Evolutionary conservation across 2,797 vertebrate species (phyloP), one percentile per base, ranked within the genome.

Genomic region (Phoeniculus purpureus): DNA sequence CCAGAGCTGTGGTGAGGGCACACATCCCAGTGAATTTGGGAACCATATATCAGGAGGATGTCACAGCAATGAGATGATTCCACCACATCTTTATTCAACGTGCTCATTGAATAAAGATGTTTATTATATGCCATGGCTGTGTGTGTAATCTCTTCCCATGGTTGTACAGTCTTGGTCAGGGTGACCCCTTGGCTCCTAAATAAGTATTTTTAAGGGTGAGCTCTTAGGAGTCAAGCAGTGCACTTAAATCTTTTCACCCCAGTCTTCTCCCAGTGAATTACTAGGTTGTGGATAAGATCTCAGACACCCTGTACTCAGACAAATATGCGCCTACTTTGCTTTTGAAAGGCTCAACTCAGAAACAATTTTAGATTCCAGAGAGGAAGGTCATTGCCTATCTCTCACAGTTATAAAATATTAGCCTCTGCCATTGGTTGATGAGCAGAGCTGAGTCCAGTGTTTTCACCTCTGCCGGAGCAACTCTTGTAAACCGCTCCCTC

Each of bases 231-330:
- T 78, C 9, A 26, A 90, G 85, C 74, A 31, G 48, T 12, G 47
- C 94, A 96, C 92, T 94, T 97, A 94, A 97, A 96, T 97, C 96
- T 96, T 95, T 85, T 93, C 82, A 48, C 51, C 59, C 5, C 60
- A 78, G 55, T 81, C 95, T 87, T 87, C 59, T 93, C 86, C 85
- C 50, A 9, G 72, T 95, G 95, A 96, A 94, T 96, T 96, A 91
- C 55, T 80, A 55, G 68, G 47, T 43, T 13, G 76, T 17, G 95
- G 97, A 97, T 96, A 96, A 91, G 58, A 97, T 96, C 96, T 87
- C 19, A 85, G 78, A 71, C 61, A 66, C 93, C 68, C 91, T 95
- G 82, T 73, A 89, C 45, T 90, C 66, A 59, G 71, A 56, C 85
- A 83, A 70, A 95, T 79, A 82, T 18, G 75, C 40, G 81, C 67